Evolutionary conservation across 2,888 invertebrate genomes (phyloP).

Genomic region (Exocentrus adspersus): DNA sequence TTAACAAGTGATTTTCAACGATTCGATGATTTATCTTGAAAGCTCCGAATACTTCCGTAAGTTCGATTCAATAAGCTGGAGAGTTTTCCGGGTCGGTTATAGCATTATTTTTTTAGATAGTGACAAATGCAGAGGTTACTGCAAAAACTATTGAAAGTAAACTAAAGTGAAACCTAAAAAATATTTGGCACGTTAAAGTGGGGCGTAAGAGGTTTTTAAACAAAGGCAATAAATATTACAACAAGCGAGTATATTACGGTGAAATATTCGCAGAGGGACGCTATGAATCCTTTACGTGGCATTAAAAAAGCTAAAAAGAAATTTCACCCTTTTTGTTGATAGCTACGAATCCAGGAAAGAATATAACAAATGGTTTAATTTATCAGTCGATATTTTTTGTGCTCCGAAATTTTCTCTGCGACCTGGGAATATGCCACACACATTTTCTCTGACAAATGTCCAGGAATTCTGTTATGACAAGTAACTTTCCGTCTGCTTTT

Average conservation of each 20-base stretch:
- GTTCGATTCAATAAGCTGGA: too few species aligned
- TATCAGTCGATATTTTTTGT: conserved; percentile 1
- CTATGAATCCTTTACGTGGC: not conserved
- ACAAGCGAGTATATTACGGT: too few species aligned
- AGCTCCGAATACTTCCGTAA: too few species aligned
- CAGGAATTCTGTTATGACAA: conserved; percentile 9
- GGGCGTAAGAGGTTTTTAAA: too few species aligned
- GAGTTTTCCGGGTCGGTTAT: too few species aligned
- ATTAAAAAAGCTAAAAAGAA: not conserved
- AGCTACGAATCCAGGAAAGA: not conserved
- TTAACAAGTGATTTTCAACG: not conserved
- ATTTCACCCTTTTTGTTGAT: not conserved
- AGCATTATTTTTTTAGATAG: too few species aligned
- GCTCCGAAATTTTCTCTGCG: not conserved
- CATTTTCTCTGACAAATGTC: not conserved
- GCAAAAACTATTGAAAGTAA: too few species aligned
- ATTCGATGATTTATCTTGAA: not conserved
- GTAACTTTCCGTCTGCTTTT: conserved; percentile 3
- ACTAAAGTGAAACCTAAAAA: too few species aligned
- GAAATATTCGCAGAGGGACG: not conserved
- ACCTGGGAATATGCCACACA: conserved; percentile 1
- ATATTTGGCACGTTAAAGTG: too few species aligned
- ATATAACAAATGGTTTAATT: conserved; percentile 1
- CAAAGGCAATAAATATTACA: too few species aligned
- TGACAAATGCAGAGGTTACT: too few species aligned